Base-by-base conservation (phyloP, 2,888 invertebrate genomes). In the Drosophila tripunctata region DNA sequence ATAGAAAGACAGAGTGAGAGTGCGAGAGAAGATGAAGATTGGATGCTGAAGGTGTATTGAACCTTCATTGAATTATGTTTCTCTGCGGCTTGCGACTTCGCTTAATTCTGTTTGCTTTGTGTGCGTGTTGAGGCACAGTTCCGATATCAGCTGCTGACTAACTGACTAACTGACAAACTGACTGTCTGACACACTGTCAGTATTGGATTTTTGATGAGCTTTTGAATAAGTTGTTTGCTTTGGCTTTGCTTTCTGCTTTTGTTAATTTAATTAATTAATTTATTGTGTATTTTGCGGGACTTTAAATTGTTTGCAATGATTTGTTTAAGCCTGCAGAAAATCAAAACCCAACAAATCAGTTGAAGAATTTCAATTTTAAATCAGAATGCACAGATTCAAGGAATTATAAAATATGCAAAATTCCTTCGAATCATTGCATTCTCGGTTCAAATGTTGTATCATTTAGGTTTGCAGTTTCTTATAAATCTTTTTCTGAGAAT, bases 11-110 rank as follows among this genome's bases (percentile, higher is more conserved):
- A n/a, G 2, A 27, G 1, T 3, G 2, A 2, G 2, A 10, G 8
- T 27, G 27, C 10, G 27, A n/a, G 2, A 2, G 2, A 10, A 5
- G 7, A 10, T 27, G 27, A n/a, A 2, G 27, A 14, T 5, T n/a
- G 17, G 8, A 35, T 27, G 22, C 27, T 35, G 19, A 12, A 55
- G 43, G 52, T 60, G 33, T 64, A 72, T 68, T 73, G 72, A 72
- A 73, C 72, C 57, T 65, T 54, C 56, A 65, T 73, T 56, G 65
- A 63, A 73, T 73, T 74, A 74, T 73, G 74, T 47, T 65, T 67
- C 41, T 61, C 67, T n/a, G 44, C 15, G 65, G 55, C 55, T 60
- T 48, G 55, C 62, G 58, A 51, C 74, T 62, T 38, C 27, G 58
- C 43, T 55, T 62, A 70, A 67, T 58, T 61, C 56, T 73, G 70